Percentiles rank a stretch among this genome's conserved stretches.
Evolutionary conservation across 2,113 vertebrate species (phyloP).

Genomic region (Hippocampus mohnikei): DNA sequence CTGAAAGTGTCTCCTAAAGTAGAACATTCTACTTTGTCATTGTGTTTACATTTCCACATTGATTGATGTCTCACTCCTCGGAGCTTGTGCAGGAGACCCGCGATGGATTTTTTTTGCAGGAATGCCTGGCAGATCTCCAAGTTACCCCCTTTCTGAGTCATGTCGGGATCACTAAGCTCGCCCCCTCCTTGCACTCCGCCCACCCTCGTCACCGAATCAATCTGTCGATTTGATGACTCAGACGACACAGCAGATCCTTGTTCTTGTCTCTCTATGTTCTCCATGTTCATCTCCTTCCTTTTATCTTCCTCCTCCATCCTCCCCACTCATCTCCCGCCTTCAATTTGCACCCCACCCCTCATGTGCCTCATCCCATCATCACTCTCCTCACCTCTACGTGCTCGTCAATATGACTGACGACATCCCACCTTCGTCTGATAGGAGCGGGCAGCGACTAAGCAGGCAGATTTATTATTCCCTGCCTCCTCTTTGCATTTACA

Average conservation of each 20-base stretch:
- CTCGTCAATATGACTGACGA: slow-evolving; percentile 42
- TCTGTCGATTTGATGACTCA: slow-evolving; percentile 34
- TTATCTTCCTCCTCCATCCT: slow-evolving; percentile 5
- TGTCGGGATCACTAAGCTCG: slow-evolving; percentile 22
- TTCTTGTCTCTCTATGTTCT: slow-evolving; percentile 1
- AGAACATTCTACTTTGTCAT: neutral
- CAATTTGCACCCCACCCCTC: slow-evolving; percentile 8
- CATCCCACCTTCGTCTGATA: slow-evolving; percentile 36
- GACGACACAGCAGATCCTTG: slow-evolving; percentile 18
- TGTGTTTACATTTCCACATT: neutral
- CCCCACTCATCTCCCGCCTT: slow-evolving; percentile 6
- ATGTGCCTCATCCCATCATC: slow-evolving; percentile 8
- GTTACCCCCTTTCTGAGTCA: slow-evolving; percentile 23
- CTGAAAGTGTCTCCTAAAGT: neutral
- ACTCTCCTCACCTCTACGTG: slow-evolving; percentile 17
- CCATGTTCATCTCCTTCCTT: slow-evolving; percentile 7
- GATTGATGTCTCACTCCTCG: slow-evolving; percentile 3
- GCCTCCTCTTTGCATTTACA: slow-evolving; percentile 29
- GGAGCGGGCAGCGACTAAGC: slow-evolving; percentile 41
- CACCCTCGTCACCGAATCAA: slow-evolving; percentile 31
- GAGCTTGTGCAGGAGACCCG: slow-evolving; percentile 21
- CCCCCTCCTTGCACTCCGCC: slow-evolving; percentile 6
- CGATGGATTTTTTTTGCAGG: slow-evolving; percentile 15
- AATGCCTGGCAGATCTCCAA: slow-evolving; percentile 18
- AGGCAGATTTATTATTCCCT: slow-evolving; percentile 47